A percentile compares a stretch with the other conserved stretches of the same genome.
These are phyloP conservation scores for Betta splendens DNA, from an alignment of 2,797 vertebrate genomes.

Conservation along the genomic window DNA sequence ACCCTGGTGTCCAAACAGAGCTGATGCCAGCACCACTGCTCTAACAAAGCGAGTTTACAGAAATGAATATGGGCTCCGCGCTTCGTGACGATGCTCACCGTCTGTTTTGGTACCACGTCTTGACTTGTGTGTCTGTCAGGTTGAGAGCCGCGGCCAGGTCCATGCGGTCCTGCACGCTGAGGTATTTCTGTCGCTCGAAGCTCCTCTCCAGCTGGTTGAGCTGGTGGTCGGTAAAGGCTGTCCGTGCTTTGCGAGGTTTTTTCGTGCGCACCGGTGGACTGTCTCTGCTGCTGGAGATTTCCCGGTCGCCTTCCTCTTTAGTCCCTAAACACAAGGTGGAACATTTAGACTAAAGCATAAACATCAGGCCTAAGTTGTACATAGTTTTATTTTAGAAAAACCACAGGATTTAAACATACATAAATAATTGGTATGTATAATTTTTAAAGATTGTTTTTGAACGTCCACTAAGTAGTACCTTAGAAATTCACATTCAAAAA, in stretches of 20 bases:
- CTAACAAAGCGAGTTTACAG: no score
- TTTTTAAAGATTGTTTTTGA: no score
- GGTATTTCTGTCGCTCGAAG: slow-evolving; percentile 97
- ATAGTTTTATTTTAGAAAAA: no score
- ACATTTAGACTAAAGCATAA: not conserved
- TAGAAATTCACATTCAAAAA: slow-evolving; percentile 1
- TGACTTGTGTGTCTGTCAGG: slow-evolving; percentile 94
- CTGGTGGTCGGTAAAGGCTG: slow-evolving; percentile 96
- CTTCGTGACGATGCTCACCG: slow-evolving; percentile 65
- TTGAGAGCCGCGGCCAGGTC: slow-evolving; percentile 95
- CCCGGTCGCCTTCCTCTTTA: slow-evolving; percentile 94
- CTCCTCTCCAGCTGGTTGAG: slow-evolving; percentile 96
- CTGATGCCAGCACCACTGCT: no score
- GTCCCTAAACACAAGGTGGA: slow-evolving; percentile 77
- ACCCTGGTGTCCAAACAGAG: no score
- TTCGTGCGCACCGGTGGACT: slow-evolving; percentile 92
- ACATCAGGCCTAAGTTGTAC: not conserved
- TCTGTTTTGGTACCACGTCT: slow-evolving; percentile 95
- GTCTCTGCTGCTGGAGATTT: slow-evolving; percentile 95
- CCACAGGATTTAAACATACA: no score
- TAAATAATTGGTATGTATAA: no score
- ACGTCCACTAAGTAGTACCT: slow-evolving; percentile 30
- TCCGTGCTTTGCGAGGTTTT: slow-evolving; percentile 95
- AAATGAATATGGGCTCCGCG: no score
- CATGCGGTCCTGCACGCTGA: slow-evolving; percentile 98